These are phyloP conservation scores for Boulengeromyrus knoepffleri DNA, from an alignment of 2,113 vertebrate species.

Conservation along the genomic window DNA sequence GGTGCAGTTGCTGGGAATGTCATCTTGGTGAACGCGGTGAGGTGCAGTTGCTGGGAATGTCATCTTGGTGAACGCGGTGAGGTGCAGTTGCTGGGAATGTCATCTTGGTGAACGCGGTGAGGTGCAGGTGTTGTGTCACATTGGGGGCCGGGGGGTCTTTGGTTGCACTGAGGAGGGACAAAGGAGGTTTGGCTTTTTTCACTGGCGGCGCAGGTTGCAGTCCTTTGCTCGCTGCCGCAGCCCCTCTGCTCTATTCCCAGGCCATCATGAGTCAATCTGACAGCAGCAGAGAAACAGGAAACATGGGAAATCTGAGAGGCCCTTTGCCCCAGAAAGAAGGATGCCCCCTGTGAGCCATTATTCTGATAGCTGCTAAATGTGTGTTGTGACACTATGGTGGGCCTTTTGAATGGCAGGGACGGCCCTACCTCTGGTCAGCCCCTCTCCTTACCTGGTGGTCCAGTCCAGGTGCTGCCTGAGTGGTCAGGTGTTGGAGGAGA, in stretches of 20 bases:
- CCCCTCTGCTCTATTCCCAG: not conserved
- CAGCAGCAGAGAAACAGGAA: conserved; percentile 9
- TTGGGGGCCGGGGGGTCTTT: not conserved
- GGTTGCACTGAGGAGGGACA: not conserved
- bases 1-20: not conserved
- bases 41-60: not conserved
- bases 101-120: not conserved
- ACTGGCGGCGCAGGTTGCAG: not conserved
- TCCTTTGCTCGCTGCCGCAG: not conserved
- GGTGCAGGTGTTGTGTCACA: not conserved
- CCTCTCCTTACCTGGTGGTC: not conserved
- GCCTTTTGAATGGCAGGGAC: not conserved
- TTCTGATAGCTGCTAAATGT: conserved; percentile 14
- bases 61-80: not conserved
- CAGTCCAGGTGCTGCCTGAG: not conserved
- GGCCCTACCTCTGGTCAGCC: not conserved
- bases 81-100: not conserved
- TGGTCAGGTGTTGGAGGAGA: not conserved
- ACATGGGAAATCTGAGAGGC: not conserved
- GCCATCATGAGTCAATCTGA: not conserved
- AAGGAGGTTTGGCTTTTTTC: not conserved
- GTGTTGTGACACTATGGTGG: conserved; percentile 8
- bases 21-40: not conserved
- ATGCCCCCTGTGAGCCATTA: conserved; percentile 1
- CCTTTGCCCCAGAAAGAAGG: not conserved